Evolutionary conservation across 2,113 vertebrate genomes (phyloP).

Genomic region (Melanerpes formicivorus): DNA sequence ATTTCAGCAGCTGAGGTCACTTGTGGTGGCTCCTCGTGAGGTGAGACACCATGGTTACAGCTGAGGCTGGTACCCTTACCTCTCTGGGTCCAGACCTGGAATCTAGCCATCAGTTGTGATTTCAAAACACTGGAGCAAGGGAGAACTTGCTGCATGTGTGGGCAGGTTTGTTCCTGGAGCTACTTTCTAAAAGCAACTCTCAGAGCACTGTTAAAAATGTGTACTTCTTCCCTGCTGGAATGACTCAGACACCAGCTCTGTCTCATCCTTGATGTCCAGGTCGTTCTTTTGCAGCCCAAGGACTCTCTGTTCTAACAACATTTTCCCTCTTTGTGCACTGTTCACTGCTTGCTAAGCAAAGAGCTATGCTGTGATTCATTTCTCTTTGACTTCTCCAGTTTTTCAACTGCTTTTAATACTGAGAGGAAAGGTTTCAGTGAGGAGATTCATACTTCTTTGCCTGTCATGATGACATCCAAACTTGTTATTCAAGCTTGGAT

Average conservation of each 20-base stretch:
- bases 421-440: neutral
- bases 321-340: neutral
- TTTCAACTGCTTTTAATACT: neutral
- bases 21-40: neutral
- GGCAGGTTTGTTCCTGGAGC: neutral
- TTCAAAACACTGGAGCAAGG: neutral
- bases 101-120: neutral
- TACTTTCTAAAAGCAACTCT: neutral
- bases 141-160: neutral
- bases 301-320: neutral
- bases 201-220: neutral
- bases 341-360: neutral
- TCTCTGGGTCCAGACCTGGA: neutral
- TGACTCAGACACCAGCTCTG: neutral
- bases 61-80: neutral
- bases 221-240: neutral
- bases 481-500: neutral
- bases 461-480: neutral
- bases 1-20: neutral
- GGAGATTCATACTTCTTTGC: neutral
- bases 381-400: neutral
- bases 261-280: neutral
- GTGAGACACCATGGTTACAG: neutral
- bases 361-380: neutral
- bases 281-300: neutral